These are phyloP conservation scores for Myiozetetes cayanensis DNA, from an alignment of 2,113 vertebrate genomes.

Conservation along the genomic window DNA sequence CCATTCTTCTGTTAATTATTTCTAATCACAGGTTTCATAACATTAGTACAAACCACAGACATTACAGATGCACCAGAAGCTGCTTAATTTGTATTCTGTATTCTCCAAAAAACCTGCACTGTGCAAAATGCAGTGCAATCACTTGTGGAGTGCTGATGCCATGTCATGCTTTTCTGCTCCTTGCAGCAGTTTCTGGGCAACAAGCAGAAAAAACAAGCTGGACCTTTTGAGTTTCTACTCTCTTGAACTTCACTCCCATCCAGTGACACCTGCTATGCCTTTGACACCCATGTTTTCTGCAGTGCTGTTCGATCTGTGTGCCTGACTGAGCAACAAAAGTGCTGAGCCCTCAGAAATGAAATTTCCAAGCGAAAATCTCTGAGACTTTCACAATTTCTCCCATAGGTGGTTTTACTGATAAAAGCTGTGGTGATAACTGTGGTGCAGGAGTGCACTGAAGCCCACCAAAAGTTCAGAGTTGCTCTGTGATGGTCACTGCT, in stretches of 20 bases:
- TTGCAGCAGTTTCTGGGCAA: not conserved
- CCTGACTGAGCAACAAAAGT: not conserved
- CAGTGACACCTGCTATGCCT: not conserved
- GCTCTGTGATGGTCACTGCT: not conserved
- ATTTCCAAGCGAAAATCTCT: not conserved
- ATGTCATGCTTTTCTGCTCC: not conserved
- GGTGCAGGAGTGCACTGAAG: accelerated
- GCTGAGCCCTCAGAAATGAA: not conserved
- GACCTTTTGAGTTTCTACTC: not conserved
- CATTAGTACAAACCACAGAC: not conserved
- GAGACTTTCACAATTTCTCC: not conserved
- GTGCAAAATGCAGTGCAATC: not conserved
- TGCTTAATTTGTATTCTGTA: not conserved
- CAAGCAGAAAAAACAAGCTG: not conserved
- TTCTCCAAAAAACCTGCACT: not conserved
- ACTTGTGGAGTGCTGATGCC: not conserved
- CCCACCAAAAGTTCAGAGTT: not conserved
- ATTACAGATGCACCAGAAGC: not conserved
- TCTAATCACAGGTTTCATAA: not conserved
- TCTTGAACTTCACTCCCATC: not conserved
- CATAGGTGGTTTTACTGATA: not conserved
- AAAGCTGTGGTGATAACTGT: not conserved
- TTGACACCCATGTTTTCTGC: not conserved
- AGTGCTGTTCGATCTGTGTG: not conserved
- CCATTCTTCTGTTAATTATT: not conserved